Evolutionary conservation across 2,113 vertebrate species (phyloP), one percentile per base, ranked within the genome.

Genomic region (Periophthalmus modestus): DNA sequence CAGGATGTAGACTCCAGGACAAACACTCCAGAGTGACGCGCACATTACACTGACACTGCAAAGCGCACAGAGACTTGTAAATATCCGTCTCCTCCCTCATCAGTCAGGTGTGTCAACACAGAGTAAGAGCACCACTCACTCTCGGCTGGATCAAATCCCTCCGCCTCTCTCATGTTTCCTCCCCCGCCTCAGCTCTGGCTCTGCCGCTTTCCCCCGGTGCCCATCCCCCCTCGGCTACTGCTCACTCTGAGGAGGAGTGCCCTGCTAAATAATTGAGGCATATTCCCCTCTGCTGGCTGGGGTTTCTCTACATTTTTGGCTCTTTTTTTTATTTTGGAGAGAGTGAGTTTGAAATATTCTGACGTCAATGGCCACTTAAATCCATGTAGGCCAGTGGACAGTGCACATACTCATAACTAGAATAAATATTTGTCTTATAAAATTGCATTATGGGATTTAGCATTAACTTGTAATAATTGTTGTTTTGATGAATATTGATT

Each of bases 221-320:
- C 92, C 88, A 81, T 83, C 90, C 88, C 90, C 88, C 80, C 82
- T 47, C 57, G 50, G 39, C 57, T 15, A 28, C 57, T 28, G 13
- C 57, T 15, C 3, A 12, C 11, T 23, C 57, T 59, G 10, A 24
- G 1, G 55, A 83, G 79, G 81, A 87, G 73, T 65, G 61, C 78
- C 86, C 52, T 83, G 80, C 77, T 92, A 85, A 92, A 92, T 90
- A 90, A 92, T 91, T 89, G 84, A 93, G 72, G 74, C 72, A 81
- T 80, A 75, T 84, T 85, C 69, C 73, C 69, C 16, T 9, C 59
- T 12, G 34, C 62, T 77, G 43, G 36, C 62, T 75, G 43, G 36
- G 55, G 13, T 28, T 66, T 14, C 18, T 61, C 21, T 62, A 81
- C 77, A 82, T 70, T 83, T 33, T 36, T 62, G 14, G 12, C n/a